Conservation (phyloP, 2,797 vertebrate species). For the Catostomus latipinnis region DNA sequence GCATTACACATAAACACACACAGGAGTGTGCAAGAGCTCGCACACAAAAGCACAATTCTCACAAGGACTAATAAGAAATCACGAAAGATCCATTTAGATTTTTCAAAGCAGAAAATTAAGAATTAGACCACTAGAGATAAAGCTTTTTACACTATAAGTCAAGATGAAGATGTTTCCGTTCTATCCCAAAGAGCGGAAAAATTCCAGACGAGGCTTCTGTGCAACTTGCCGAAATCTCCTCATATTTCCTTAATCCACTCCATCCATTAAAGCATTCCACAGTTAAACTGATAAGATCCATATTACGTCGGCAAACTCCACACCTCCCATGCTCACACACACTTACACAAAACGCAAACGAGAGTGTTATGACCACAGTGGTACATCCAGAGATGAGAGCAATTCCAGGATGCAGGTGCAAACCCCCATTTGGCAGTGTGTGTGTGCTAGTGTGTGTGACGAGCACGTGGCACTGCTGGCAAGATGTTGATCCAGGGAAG, state of each 20-base stretch:
- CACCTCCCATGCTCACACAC: conserved; percentile 46
- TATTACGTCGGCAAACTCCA: conserved; percentile 55
- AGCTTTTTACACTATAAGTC: neutral
- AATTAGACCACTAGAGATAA: neutral
- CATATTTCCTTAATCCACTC: conserved; percentile 29
- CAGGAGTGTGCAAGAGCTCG: conserved; percentile 54
- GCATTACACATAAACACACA: conserved; percentile 61
- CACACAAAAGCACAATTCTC: conserved; percentile 8
- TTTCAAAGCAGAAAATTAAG: neutral
- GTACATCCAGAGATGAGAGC: conserved; percentile 46
- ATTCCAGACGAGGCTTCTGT: conserved; percentile 27
- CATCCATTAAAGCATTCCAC: conserved; percentile 43
- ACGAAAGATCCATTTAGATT: conserved; percentile 6
- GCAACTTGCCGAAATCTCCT: conserved; percentile 49
- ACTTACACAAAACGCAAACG: conserved; percentile 2
- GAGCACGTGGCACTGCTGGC: conserved; percentile 48
- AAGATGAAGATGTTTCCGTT: neutral
- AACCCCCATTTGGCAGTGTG: conserved; percentile 67
- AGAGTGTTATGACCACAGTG: conserved; percentile 36
- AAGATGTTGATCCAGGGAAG: conserved; percentile 67
- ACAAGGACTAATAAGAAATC: conserved; percentile 9
- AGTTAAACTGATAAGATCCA: conserved; percentile 71
- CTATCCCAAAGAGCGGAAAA: conserved; percentile 44
- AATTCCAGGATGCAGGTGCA: conserved; percentile 56
- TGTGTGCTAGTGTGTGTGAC: conserved; percentile 55